Percentiles rank a stretch among this genome's conserved stretches.
Conservation (phyloP, 2,113 vertebrate genomes). For the Datnioides undecimradiatus region DNA sequence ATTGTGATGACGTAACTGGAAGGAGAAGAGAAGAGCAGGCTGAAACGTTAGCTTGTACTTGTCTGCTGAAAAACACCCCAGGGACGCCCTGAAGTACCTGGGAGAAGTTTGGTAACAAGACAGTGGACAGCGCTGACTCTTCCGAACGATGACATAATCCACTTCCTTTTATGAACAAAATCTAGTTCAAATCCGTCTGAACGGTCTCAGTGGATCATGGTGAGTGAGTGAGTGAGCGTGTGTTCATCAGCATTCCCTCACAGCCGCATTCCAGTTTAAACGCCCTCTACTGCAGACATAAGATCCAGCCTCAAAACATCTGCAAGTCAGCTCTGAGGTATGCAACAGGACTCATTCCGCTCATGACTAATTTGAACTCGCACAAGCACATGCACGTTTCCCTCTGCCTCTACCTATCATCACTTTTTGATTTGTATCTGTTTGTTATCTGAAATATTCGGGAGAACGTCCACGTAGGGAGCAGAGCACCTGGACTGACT, state of each 20-base stretch:
- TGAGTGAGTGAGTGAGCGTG: conserved; percentile 23
- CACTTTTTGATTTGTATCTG: background rate
- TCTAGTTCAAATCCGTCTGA: too few relatives aligned
- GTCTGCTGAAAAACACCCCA: too few relatives aligned
- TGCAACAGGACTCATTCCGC: conserved; percentile 13
- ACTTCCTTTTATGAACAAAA: too few relatives aligned
- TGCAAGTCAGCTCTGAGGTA: conserved; percentile 50
- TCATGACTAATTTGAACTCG: conserved; percentile 18
- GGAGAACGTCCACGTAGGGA: background rate
- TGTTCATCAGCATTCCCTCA: conserved; percentile 33
- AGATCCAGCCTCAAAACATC: conserved; percentile 38
- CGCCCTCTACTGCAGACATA: conserved; percentile 1
- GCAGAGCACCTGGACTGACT: background rate
- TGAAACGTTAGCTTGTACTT: background rate
- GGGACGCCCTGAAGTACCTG: background rate
- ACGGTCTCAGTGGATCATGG: conserved; percentile 18
- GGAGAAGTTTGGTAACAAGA: too few relatives aligned
- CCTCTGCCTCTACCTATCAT: background rate
- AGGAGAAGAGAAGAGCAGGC: background rate
- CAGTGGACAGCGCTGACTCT: too few relatives aligned
- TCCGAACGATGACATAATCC: too few relatives aligned
- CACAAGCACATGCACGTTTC: conserved; percentile 41
- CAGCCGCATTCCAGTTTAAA: conserved; percentile 63
- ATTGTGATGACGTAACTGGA: conserved; percentile 84
- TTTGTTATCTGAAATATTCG: conserved; percentile 2